A percentile compares a stretch with the other conserved stretches of the same genome.
phyloP scores from a whole-genome alignment of 1,140 invertebrate genomes.

The Formica exsecta region DNA sequence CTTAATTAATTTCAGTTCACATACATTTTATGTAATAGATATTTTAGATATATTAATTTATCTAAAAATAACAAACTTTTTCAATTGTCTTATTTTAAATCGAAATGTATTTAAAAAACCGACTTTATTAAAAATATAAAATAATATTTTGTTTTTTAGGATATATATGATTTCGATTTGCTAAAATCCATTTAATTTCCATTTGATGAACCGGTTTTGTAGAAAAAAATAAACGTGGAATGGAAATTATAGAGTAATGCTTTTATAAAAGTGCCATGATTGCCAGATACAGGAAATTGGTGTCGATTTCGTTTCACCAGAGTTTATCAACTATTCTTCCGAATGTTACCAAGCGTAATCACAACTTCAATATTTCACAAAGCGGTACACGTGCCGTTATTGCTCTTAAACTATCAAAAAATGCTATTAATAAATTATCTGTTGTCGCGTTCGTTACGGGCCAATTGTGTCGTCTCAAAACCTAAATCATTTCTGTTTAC shows the following conservation, averaged over 20 bases:
- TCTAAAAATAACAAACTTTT: neutral
- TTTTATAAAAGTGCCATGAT: neutral
- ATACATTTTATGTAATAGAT: too few relatives aligned
- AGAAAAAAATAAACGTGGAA: neutral
- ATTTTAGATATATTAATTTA: neutral
- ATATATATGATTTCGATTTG: neutral
- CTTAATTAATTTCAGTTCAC: too few relatives aligned
- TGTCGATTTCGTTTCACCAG: neutral
- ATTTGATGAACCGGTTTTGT: neutral
- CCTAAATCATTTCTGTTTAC: slow-evolving; percentile 1
- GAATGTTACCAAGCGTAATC: slow-evolving; percentile 15
- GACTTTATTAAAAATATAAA: slow-evolving; percentile 1
- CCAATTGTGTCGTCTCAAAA: neutral
- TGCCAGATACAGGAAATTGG: slow-evolving; percentile 5
- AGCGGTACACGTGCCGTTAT: neutral
- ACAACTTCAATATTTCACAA: slow-evolving; percentile 47
- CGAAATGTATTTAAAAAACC: neutral
- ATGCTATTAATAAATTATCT: slow-evolving; percentile 21
- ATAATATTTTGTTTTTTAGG: neutral
- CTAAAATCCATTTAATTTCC: too few relatives aligned
- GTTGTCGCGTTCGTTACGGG: slow-evolving; percentile 11
- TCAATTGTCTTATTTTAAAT: neutral
- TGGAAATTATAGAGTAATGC: neutral
- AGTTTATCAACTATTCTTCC: slow-evolving; percentile 15
- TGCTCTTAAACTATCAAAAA: neutral